A percentile compares a stretch with the other conserved stretches of the same genome.
Evolutionary conservation across 2,888 invertebrate species (phyloP).

Genomic region (Argyresthia albistria): DNA sequence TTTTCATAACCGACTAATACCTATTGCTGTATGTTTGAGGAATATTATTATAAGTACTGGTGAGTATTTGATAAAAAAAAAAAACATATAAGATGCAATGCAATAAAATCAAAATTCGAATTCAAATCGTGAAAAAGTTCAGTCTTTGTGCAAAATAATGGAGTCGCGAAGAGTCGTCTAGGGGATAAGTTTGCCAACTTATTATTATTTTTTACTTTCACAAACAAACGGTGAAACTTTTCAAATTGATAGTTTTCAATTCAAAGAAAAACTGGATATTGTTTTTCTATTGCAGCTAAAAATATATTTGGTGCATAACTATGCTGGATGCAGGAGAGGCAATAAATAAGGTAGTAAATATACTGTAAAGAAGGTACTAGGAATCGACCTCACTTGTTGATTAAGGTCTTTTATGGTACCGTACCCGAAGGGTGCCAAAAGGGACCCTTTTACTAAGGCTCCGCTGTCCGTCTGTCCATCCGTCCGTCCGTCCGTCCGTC

Average conservation of each 20-base stretch:
- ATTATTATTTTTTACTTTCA: background rate
- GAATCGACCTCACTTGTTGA: background rate
- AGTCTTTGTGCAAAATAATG: background rate
- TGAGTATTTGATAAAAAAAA: too few species aligned
- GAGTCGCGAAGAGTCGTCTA: background rate
- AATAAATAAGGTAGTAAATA: too few species aligned
- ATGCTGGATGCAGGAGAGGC: too few species aligned
- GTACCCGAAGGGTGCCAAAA: too few species aligned
- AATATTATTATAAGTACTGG: too few species aligned
- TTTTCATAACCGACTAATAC: too few species aligned
- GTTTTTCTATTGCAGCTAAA: too few species aligned
- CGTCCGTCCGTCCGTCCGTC: too few species aligned
- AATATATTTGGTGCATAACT: too few species aligned
- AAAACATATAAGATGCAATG: background rate
- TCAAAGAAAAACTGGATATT: background rate
- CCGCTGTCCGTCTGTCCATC: too few species aligned
- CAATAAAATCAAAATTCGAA: background rate
- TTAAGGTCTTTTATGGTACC: background rate
- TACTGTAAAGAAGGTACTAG: background rate
- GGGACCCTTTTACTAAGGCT: too few species aligned
- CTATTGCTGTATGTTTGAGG: too few species aligned
- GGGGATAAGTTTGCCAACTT: background rate
- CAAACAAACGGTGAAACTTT: background rate
- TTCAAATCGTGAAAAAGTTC: background rate
- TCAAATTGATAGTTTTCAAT: background rate